Percentiles rank a stretch among this genome's conserved stretches.
Conservation (phyloP, 2,797 vertebrate genomes). For the Pogonophryne albipinna region DNA sequence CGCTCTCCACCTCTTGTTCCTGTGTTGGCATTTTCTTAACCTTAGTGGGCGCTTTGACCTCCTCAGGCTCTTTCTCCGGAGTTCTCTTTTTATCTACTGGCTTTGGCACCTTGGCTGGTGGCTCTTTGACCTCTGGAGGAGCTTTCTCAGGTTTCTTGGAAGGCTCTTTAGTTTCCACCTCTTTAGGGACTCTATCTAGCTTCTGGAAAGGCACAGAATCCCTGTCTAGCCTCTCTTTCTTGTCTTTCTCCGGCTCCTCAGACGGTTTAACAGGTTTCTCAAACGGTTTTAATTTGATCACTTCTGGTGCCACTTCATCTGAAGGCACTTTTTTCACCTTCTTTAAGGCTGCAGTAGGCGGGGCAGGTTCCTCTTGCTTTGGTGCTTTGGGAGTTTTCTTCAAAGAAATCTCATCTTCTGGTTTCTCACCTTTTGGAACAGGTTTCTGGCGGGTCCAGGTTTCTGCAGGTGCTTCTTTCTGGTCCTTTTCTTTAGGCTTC, state of each 20-base stretch:
- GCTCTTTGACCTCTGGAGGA: constrained; percentile 66
- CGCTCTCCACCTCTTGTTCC: constrained; percentile 75
- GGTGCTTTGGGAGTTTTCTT: constrained; percentile 74
- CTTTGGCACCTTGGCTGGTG: constrained; percentile 62
- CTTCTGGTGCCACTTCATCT: constrained; percentile 78
- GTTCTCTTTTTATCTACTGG: constrained; percentile 69
- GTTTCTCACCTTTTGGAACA: constrained; percentile 67
- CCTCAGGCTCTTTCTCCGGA: constrained; percentile 71
- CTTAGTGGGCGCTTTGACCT: constrained; percentile 68
- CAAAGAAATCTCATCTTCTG: constrained; percentile 73
- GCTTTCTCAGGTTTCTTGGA: constrained; percentile 66
- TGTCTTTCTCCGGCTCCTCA: constrained; percentile 71
- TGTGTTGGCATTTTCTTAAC: constrained; percentile 72
- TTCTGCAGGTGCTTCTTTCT: constrained; percentile 66
- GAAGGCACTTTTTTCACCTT: constrained; percentile 81
- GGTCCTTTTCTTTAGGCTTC: constrained; percentile 55
- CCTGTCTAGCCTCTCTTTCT: constrained; percentile 68
- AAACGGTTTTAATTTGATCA: constrained; percentile 85
- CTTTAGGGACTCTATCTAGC: constrained; percentile 67
- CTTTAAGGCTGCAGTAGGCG: constrained; percentile 69
- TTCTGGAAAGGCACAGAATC: constrained; percentile 75
- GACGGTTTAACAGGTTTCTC: constrained; percentile 72
- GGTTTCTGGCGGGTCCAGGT: constrained; percentile 68
- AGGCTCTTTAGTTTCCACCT: constrained; percentile 73
- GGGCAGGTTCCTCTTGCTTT: constrained; percentile 71